A percentile compares a stretch with the other conserved stretches of the same genome.
Evolutionary conservation across 92 coral and sea anemone genomes (phyloP).

Genomic region (Phymanthus crucifer): DNA sequence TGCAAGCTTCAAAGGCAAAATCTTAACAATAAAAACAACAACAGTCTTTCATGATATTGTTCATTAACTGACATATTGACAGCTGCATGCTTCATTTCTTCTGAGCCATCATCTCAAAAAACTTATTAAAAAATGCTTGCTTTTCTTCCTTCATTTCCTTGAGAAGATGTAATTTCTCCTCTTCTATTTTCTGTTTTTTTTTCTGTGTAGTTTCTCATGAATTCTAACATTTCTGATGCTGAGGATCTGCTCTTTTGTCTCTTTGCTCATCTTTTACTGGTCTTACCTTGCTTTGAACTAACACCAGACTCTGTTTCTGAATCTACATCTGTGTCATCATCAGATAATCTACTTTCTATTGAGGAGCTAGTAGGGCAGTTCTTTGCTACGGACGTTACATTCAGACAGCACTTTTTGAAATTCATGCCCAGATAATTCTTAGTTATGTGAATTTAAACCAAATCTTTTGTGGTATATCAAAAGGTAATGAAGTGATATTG

Average conservation of each 20-base stretch:
- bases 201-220: slow-evolving; percentile 29
- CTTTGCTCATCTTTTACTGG: slow-evolving; percentile 35
- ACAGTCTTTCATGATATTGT: slow-evolving; percentile 1
- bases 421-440: slow-evolving; percentile 4
- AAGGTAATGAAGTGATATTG: slow-evolving; percentile 1
- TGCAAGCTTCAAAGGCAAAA: slow-evolving; percentile 9
- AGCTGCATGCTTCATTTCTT: too few species aligned
- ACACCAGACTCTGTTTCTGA: slow-evolving; percentile 1
- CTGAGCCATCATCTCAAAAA: slow-evolving; percentile 6
- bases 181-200: slow-evolving; percentile 47
- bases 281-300: background rate
- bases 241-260: slow-evolving; percentile 49
- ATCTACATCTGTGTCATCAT: slow-evolving; percentile 3
- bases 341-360: background rate
- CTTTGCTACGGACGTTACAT: background rate
- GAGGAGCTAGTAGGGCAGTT: background rate
- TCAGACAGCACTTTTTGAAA: background rate
- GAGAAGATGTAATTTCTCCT: slow-evolving; percentile 39
- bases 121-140: slow-evolving; percentile 24
- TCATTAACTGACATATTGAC: too few species aligned
- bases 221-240: slow-evolving; percentile 50
- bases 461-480: too few species aligned
- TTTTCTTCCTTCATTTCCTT: slow-evolving; percentile 57
- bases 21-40: slow-evolving; percentile 1
- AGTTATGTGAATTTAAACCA: too few species aligned